A percentile compares a stretch with the other conserved stretches of the same genome.
Conservation (phyloP, 1,140 invertebrate genomes). For the Hermatobates lingyangjiaoensis region DNA sequence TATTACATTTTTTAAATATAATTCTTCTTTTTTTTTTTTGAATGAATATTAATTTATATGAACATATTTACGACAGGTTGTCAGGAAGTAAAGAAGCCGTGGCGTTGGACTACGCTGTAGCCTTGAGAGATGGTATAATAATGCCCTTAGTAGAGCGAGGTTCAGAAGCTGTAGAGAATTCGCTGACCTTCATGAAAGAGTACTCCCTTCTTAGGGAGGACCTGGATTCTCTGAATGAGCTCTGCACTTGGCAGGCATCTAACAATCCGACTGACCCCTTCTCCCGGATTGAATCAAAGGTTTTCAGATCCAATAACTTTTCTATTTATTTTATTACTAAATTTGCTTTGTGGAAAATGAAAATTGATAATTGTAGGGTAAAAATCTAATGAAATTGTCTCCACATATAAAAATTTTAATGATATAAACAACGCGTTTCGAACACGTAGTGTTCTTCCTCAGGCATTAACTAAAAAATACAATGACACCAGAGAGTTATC, state of each 20-base stretch:
- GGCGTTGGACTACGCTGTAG: conserved; percentile 62
- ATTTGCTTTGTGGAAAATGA: no score
- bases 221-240: conserved; percentile 66
- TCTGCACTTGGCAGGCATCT: conserved; percentile 68
- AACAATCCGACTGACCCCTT: conserved; percentile 42
- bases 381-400: no score
- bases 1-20: no score
- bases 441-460: no score
- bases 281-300: conserved; percentile 57
- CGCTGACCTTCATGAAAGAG: conserved; percentile 55
- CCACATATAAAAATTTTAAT: no score
- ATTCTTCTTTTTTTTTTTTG: not conserved
- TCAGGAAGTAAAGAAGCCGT: conserved; percentile 57
- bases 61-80: conserved; percentile 30
- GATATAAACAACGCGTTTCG: no score
- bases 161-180: conserved; percentile 45
- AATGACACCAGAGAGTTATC: no score
- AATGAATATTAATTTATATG: not conserved
- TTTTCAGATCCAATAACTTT: no score
- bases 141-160: conserved; percentile 49
- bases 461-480: no score
- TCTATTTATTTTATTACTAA: no score
- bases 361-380: no score
- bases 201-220: conserved; percentile 83
- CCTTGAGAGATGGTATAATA: conserved; percentile 48